Evolutionary conservation across 2,797 vertebrate species (phyloP).

Genomic region (Momotus momota): DNA sequence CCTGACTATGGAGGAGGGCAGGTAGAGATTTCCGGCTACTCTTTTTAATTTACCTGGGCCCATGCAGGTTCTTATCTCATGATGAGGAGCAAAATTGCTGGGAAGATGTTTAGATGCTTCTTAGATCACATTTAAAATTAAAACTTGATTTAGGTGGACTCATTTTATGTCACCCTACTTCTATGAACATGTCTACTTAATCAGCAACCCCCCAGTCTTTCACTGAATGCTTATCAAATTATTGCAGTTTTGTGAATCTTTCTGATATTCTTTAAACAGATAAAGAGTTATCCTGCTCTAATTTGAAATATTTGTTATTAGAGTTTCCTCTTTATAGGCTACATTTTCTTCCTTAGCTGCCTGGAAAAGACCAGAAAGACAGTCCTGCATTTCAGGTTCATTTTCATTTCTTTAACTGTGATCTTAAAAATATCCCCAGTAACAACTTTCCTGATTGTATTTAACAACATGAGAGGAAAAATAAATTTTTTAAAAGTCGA

Average conservation of each 20-base stretch:
- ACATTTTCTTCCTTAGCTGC: not conserved
- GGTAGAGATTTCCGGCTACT: not conserved
- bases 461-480: not conserved
- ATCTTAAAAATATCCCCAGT: not conserved
- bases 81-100: not conserved
- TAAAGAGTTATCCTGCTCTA: not conserved
- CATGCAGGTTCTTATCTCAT: not conserved
- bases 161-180: not conserved
- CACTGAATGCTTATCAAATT: not conserved
- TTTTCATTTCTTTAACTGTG: slow-evolving; percentile 17
- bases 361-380: not conserved
- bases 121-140: not conserved
- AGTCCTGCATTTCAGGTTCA: slow-evolving; percentile 17
- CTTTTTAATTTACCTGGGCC: not conserved
- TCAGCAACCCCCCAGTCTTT: not conserved
- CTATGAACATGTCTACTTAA: not conserved
- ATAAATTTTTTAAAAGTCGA: not conserved
- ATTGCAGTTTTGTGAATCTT: not conserved
- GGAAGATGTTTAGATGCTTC: not conserved
- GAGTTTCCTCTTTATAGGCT: not conserved
- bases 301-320: not conserved
- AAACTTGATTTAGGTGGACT: not conserved
- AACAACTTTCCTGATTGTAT: not conserved
- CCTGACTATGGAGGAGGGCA: fast-evolving
- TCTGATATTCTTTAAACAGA: not conserved